Percentiles rank a stretch among this genome's conserved stretches.
phyloP scores from a whole-genome alignment of 2,797 vertebrate species.

The Poecilia velifera region DNA sequence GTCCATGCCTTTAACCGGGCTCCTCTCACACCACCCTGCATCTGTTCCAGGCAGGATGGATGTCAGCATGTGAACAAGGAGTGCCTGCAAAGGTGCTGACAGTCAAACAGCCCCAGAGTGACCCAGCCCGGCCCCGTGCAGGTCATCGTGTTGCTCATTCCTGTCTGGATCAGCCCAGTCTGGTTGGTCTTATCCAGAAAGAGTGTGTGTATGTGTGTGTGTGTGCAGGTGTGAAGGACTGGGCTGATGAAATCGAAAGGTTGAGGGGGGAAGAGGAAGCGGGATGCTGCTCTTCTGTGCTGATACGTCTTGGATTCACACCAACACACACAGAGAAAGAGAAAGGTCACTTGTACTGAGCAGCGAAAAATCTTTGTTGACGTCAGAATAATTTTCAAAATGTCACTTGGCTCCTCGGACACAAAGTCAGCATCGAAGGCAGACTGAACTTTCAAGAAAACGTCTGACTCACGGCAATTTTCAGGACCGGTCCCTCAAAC shows the following conservation, averaged over 20 bases:
- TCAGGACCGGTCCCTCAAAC: constrained; percentile 39
- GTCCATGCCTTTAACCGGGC: constrained; percentile 9
- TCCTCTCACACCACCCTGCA: constrained; percentile 47
- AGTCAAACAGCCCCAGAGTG: constrained; percentile 65
- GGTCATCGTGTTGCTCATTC: constrained; percentile 46
- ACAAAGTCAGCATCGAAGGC: constrained; percentile 45
- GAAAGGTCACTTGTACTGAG: constrained; percentile 64
- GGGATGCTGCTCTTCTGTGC: constrained; percentile 38
- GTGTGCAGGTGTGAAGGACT: constrained; percentile 24
- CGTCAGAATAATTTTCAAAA: constrained; percentile 64
- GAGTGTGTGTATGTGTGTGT: constrained; percentile 32
- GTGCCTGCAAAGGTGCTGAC: constrained; percentile 65
- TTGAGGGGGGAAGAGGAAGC: constrained; percentile 39
- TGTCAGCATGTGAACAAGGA: constrained; percentile 68
- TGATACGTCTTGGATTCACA: constrained; percentile 55
- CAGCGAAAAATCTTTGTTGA: constrained; percentile 48
- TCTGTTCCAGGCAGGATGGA: constrained; percentile 74
- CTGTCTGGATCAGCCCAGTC: constrained; percentile 33
- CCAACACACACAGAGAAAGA: constrained; percentile 57
- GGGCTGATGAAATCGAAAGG: constrained; percentile 39
- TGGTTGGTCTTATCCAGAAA: constrained; percentile 35
- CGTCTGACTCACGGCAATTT: constrained; percentile 10
- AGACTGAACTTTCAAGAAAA: constrained; percentile 30
- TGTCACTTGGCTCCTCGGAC: constrained; percentile 65
- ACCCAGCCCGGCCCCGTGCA: constrained; percentile 29